Base-by-base conservation (phyloP, 2,113 vertebrate genomes). In the Phaethon lepturus region DNA sequence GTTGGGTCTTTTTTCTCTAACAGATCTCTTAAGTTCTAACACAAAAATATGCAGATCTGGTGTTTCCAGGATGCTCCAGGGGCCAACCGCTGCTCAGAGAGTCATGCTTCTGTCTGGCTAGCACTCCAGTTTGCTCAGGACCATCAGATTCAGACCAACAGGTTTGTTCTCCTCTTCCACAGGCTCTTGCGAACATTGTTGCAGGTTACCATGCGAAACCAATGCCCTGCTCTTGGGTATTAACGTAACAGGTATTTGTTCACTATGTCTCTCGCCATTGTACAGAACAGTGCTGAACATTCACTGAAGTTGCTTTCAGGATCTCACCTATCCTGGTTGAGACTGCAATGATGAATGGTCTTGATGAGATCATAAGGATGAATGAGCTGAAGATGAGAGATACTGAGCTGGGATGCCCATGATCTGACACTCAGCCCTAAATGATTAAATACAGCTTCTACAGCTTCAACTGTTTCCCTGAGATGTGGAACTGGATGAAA, bases 401-500 rank as follows among this genome's bases (percentile, higher is more conserved):
- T 25, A 75, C n/a, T 45, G 69, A 89, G 73, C 77, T 66, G 58
- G 81, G 71, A 78, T 76, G 53, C 45, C 67, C 69, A 45, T 69
- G 86, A 91, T 24, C 56, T 78, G 72, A 94, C n/a, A 95, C 17
- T 86, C 82, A 93, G 44, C 38, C 71, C 28, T 82, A 33, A 62
- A 76, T 85, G 5, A 96, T 31, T 75, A 91, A 69, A 88, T 62
- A 49, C 81, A 85, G 71, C 47, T 84, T 87, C 62, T 45, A 73
- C 42, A 75, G 56, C 25, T 42, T 82, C 49, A 76, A 1, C 49
- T 71, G 23, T 42, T 94, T 95, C n/a, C 63, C 87, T 17, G n/a
- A 79, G 45, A 94, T 38, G 33, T 85, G 84, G 31, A 93, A 91
- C 17, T 55, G 53, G 45, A 91, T 93, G 38, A 95, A 94, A 95